Evolutionary conservation across 92 coral and sea anemone species (phyloP), one percentile per base, ranked within the genome.

Genomic region (Actinernus sp.): DNA sequence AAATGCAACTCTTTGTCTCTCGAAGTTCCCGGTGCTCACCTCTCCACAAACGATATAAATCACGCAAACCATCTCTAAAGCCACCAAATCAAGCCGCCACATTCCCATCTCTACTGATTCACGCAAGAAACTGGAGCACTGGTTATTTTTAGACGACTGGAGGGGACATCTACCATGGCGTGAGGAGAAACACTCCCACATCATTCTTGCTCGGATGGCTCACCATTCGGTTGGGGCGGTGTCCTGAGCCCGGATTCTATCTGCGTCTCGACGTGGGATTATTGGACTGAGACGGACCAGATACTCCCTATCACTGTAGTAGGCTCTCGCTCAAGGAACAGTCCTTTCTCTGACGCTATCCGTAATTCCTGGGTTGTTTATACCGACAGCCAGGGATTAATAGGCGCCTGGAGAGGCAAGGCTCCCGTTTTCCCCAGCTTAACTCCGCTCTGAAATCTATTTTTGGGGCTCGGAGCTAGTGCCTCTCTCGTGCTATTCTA

Each of bases 141-240:
- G n/a, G n/a, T n/a, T n/a, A n/a, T n/a, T n/a, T n/a, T n/a, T n/a
- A n/a, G n/a, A n/a, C n/a, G n/a, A n/a, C n/a, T n/a, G n/a, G n/a
- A n/a, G n/a, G n/a, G n/a, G n/a, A n/a, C n/a, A n/a, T n/a, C n/a
- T n/a, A n/a, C n/a, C n/a, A n/a, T n/a, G n/a, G n/a, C n/a, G n/a
- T n/a, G n/a, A n/a, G n/a, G n/a, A n/a, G n/a, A n/a, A n/a, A n/a
- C n/a, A n/a, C n/a, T n/a, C n/a, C n/a, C n/a, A n/a, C n/a, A n/a
- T n/a, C n/a, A n/a, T n/a, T n/a, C n/a, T 64, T n/a, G n/a, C n/a
- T n/a, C n/a, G n/a, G 82, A 85, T 31, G 75, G 80, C 7, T 84
- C 85, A 10, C 11, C 41, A 6, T 72, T 59, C 21, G 83, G 51
- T 10, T 59, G 78, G 83, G 89, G 78, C 0, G 74, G n/a, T n/a